Conservation (phyloP, 2,113 vertebrate genomes). For the Taxidea taxus region DNA sequence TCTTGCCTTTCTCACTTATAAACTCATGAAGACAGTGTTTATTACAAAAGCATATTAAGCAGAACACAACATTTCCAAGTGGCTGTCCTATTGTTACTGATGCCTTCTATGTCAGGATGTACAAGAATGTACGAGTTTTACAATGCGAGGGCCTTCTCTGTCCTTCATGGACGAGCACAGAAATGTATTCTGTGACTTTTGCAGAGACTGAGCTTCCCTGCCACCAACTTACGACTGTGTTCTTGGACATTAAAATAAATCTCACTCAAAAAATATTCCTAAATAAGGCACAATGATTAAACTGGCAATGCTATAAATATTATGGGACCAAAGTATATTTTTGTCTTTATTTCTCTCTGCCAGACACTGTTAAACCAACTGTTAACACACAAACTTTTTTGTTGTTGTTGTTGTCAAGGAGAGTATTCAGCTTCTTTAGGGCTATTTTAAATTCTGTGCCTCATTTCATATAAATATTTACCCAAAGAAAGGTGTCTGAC, state of each 20-base stretch:
- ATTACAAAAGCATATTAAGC: neutral
- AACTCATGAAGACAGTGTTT: neutral
- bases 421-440: neutral
- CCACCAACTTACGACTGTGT: conserved; percentile 25
- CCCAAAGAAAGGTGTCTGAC: conserved; percentile 33
- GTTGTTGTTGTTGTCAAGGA: conserved; percentile 55
- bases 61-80: neutral
- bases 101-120: neutral
- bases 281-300: conserved; percentile 76
- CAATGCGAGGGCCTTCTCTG: accelerated
- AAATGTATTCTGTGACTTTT: neutral
- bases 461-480: conserved; percentile 27
- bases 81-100: neutral
- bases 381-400: neutral
- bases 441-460: conserved; percentile 20
- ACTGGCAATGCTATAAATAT: conserved; percentile 57
- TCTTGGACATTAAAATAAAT: conserved; percentile 31
- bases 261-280: conserved; percentile 73
- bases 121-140: neutral
- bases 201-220: neutral
- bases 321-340: conserved; percentile 65
- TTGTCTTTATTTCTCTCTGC: conserved; percentile 61
- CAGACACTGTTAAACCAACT: conserved; percentile 56
- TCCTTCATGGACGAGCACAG: neutral
- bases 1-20: neutral